Percentiles rank a stretch among this genome's conserved stretches.
Conservation (phyloP, 2,797 vertebrate genomes). For the Falco cherrug region DNA sequence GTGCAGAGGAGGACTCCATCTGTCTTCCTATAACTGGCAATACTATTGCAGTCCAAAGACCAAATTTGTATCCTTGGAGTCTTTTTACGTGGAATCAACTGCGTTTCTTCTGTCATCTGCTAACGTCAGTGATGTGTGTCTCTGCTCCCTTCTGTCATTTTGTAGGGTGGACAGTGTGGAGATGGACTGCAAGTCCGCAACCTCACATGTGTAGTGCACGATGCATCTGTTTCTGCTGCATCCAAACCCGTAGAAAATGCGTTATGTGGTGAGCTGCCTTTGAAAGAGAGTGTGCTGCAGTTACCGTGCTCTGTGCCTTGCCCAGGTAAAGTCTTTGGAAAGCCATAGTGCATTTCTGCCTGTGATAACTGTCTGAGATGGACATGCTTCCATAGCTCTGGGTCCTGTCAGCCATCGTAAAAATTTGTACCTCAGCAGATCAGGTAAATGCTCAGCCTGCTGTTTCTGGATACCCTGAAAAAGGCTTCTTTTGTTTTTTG, state of each 20-base stretch:
- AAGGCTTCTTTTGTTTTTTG: background rate
- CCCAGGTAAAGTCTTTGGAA: slow-evolving; percentile 78
- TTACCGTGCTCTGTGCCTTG: slow-evolving; percentile 90
- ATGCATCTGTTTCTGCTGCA: slow-evolving; percentile 72
- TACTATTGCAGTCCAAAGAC: background rate
- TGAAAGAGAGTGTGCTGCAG: slow-evolving; percentile 76
- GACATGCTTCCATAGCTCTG: background rate
- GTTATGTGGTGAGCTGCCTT: slow-evolving; percentile 82
- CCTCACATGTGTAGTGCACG: slow-evolving; percentile 86
- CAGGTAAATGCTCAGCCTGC: background rate
- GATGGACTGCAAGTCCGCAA: slow-evolving; percentile 88
- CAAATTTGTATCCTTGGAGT: background rate
- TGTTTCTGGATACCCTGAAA: background rate
- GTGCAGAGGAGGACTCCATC: background rate
- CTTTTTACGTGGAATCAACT: background rate
- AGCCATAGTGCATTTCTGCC: background rate
- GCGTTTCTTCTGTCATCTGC: background rate
- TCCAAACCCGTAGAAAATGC: slow-evolving; percentile 72
- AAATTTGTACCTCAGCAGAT: background rate
- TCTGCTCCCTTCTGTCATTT: background rate
- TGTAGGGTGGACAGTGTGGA: slow-evolving; percentile 90
- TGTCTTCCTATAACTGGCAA: background rate
- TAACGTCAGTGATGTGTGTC: background rate
- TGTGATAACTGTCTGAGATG: background rate
- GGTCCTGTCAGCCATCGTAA: background rate